Conservation (phyloP, 2,113 vertebrate species). For the Saccopteryx bilineata region DNA sequence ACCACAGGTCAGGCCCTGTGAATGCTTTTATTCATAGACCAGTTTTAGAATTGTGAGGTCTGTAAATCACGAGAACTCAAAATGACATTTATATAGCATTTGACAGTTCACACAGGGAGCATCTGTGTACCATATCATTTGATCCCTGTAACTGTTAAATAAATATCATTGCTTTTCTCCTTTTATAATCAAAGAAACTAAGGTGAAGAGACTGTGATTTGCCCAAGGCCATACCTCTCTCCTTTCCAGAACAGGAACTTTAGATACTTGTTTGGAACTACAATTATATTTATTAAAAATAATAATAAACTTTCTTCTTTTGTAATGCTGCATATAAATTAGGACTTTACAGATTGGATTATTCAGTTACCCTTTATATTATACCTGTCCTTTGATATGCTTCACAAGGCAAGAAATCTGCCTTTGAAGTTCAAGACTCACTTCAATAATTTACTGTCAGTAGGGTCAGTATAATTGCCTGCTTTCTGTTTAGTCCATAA, state of each 20-base stretch:
- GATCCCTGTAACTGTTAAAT: background rate
- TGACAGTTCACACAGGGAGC: background rate
- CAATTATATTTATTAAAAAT: background rate
- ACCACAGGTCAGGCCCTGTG: too few species aligned
- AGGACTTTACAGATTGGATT: background rate
- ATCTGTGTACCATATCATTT: background rate
- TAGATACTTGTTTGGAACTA: constrained; percentile 2
- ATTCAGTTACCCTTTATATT: constrained; percentile 2
- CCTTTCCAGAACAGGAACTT: background rate
- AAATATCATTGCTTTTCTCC: background rate
- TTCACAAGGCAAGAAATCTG: constrained; percentile 13
- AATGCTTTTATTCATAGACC: background rate
- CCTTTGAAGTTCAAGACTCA: constrained; percentile 20
- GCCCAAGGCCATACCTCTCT: background rate
- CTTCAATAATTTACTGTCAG: too few species aligned
- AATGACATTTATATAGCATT: background rate
- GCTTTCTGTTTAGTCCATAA: background rate
- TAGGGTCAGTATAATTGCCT: background rate
- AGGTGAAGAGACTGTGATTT: background rate
- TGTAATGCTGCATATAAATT: background rate
- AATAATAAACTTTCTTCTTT: background rate
- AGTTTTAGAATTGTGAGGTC: background rate
- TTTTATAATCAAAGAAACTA: background rate
- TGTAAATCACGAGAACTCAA: background rate
- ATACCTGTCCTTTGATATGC: background rate